Percentiles rank a stretch among this genome's conserved stretches.
phyloP scores from a whole-genome alignment of 2,113 vertebrate species.

The Plestiodon gilberti region DNA sequence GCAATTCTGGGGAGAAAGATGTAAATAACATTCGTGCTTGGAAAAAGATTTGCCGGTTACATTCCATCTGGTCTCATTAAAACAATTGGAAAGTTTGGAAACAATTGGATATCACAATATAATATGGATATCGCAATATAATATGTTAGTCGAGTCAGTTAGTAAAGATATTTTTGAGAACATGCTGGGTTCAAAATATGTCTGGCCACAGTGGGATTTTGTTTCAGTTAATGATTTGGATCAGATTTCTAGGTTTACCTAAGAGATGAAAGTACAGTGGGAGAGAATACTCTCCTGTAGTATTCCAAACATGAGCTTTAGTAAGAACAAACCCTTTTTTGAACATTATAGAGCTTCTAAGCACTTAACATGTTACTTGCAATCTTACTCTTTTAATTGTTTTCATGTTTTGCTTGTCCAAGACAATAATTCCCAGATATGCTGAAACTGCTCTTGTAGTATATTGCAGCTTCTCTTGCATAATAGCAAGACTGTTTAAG shows the following conservation, averaged over 20 bases:
- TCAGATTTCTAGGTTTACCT: background rate
- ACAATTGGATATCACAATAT: background rate
- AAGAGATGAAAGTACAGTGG: background rate
- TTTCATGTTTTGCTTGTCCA: background rate
- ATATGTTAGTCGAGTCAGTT: background rate
- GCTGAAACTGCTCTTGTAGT: background rate
- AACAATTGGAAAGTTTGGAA: background rate
- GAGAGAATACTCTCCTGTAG: background rate
- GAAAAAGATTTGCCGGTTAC: background rate
- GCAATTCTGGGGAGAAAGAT: background rate
- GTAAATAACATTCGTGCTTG: too few species aligned
- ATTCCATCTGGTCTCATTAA: background rate
- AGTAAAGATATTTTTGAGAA: background rate
- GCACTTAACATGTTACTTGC: background rate
- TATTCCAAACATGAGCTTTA: background rate
- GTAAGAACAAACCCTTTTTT: background rate
- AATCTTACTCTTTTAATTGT: background rate
- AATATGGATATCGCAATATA: background rate
- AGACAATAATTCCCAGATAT: background rate
- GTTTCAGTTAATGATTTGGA: background rate
- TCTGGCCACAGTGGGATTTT: background rate
- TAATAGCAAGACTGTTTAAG: background rate
- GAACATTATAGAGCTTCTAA: background rate
- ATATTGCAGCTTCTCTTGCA: background rate
- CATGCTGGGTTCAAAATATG: background rate